Conservation (phyloP, 1,140 invertebrate genomes). For the Piezodorus guildinii region DNA sequence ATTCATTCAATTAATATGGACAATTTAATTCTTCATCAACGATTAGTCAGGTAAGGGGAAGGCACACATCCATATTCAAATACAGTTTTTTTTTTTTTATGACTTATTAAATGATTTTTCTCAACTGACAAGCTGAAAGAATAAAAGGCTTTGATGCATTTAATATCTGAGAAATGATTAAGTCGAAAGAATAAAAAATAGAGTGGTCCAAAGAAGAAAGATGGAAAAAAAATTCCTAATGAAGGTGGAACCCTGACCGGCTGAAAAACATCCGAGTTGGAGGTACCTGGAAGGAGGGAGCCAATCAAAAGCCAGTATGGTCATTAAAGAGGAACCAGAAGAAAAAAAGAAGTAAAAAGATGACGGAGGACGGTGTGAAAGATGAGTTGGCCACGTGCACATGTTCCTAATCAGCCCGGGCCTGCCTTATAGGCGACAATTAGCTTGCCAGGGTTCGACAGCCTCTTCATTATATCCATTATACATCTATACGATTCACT, state of each 20-base stretch:
- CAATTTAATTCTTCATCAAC: too few relatives aligned
- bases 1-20: too few relatives aligned
- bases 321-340: conserved; percentile 6
- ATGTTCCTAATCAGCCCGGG: neutral
- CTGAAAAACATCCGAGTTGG: neutral
- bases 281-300: neutral
- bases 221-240: neutral
- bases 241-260: too few relatives aligned
- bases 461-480: too few relatives aligned
- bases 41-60: too few relatives aligned
- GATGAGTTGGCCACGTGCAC: neutral
- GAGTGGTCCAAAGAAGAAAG: conserved; percentile 9
- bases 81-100: too few relatives aligned
- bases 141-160: neutral
- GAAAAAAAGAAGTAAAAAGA: conserved; percentile 6
- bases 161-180: conserved; percentile 12
- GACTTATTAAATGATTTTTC: too few relatives aligned
- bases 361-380: conserved; percentile 5
- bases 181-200: conserved; percentile 11
- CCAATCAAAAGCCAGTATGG: conserved; percentile 1
- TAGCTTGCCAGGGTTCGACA: too few relatives aligned
- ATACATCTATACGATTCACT: too few relatives aligned
- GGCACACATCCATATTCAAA: too few relatives aligned
- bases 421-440: neutral
- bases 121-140: too few relatives aligned